phyloP scores from a whole-genome alignment of 23 tunicate species.

The Ascidia mentula region DNA sequence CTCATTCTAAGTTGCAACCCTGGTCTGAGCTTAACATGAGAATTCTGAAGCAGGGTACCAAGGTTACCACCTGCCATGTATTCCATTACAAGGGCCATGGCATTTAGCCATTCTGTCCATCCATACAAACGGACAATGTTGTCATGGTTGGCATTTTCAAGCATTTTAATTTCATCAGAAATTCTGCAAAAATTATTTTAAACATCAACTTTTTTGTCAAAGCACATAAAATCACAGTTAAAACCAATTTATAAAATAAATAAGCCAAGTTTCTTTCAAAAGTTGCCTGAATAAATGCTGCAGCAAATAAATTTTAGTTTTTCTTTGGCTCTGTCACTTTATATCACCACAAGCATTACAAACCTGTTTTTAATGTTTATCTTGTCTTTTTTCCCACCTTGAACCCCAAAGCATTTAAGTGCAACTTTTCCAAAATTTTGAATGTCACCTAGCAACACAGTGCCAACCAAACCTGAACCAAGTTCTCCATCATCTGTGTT shows the following conservation, averaged over 20 bases:
- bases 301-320: neutral
- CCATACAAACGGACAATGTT: conserved; percentile 3
- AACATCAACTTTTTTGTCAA: too few species aligned
- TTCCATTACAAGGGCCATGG: conserved; percentile 7
- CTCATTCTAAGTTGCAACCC: neutral
- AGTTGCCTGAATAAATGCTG: neutral
- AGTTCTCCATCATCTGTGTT: neutral
- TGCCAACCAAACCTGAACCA: neutral
- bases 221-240: neutral
- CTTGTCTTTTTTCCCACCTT: neutral
- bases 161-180: neutral
- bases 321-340: too few species aligned
- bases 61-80: conserved; percentile 4
- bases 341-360: too few species aligned
- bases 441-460: neutral
- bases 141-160: neutral
- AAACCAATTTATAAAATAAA: too few species aligned
- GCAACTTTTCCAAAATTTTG: neutral
- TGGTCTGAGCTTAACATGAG: neutral
- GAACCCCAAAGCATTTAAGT: neutral
- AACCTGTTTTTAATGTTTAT: neutral
- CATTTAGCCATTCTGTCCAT: conserved; percentile 4
- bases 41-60: neutral
- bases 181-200: neutral
- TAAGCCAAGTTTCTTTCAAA: neutral